Conservation (phyloP, 2,113 vertebrate species). For the Oryzias melastigma region DNA sequence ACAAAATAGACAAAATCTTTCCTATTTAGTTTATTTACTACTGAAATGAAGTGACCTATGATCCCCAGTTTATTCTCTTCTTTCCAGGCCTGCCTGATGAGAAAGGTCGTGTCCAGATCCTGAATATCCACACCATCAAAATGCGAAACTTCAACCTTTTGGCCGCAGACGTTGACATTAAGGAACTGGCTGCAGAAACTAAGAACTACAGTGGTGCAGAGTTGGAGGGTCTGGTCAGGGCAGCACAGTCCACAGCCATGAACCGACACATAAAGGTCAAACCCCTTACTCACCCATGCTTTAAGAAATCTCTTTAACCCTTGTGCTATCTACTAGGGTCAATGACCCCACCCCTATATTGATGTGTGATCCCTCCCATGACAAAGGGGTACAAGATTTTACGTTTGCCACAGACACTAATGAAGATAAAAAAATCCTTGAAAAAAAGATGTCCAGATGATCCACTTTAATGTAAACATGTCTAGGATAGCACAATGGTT, state of each 20-base stretch:
- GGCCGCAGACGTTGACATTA: constrained; percentile 82
- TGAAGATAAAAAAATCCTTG: too few relatives aligned
- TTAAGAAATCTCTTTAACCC: neutral
- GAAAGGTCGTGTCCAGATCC: constrained; percentile 94
- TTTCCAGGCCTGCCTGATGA: constrained; percentile 90
- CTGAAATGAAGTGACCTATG: neutral
- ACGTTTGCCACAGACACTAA: too few relatives aligned
- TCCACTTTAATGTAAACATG: too few relatives aligned
- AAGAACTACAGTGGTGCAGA: constrained; percentile 99
- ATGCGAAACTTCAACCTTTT: constrained; percentile 91
- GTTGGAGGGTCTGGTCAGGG: constrained; percentile 93
- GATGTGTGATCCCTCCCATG: too few relatives aligned
- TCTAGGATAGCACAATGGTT: too few relatives aligned
- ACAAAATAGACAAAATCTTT: too few relatives aligned
- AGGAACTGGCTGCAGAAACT: constrained; percentile 88
- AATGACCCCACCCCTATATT: too few relatives aligned
- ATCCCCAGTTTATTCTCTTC: neutral
- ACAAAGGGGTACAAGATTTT: too few relatives aligned
- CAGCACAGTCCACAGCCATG: constrained; percentile 98
- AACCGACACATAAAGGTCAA: constrained; percentile 98
- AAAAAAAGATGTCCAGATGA: too few relatives aligned
- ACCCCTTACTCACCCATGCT: neutral
- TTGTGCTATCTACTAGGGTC: too few relatives aligned
- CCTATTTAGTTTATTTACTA: too few relatives aligned
- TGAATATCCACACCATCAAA: constrained; percentile 93